Evolutionary conservation across 30 jellyfish, hydroid and myxozoan species (phyloP), one percentile per base, ranked within the genome.

Genomic region (Calvadosia cruxmelitensis): DNA sequence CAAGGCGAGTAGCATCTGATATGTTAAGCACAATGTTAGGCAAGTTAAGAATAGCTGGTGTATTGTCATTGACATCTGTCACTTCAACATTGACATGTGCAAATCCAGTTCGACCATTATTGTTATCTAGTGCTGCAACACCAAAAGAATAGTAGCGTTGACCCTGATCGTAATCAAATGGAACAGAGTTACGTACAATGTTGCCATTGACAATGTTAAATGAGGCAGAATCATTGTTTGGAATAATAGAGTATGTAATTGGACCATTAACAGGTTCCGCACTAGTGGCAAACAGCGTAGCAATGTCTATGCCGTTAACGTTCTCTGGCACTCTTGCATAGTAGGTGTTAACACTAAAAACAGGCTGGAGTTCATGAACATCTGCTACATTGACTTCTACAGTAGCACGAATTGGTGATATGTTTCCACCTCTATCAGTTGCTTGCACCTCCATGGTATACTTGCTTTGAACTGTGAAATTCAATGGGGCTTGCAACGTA

Each of bases 11-110:
- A 24, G 85, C 86, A 29, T 87, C 96, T 27, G 96, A 72, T 49
- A 87, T 87, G 78, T 75, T 73, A 48, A 31, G 53, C n/a, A 34
- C 42, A 3, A 31, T 52, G 3, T 42, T 63, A n/a, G 52, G 34
- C 15, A 10, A 10, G 29, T 31, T 74, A 23, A 72, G 36, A 63
- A 87, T 71, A 7, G 64, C 80, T 7, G 96, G 96, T 24, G 70
- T 80, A 52, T 87, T 79, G 64, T 87, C 96, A 49, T 87, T 87
- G 77, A 80, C 62, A 51, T 87, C 96, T 1, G 81, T 52, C 33
- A 87, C 76, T 29, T 69, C 52, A 10, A 87, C 65, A n/a, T 64
- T 15, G 10, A 87, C 93, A 20, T 84, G 85, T 1, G 96, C 93
- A 10, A 27, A 34, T 53, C 84, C 81, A 13, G 96, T 79, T 34